phyloP scores from a whole-genome alignment of 2,888 invertebrate genomes.

The Luperina nickerlii region DNA sequence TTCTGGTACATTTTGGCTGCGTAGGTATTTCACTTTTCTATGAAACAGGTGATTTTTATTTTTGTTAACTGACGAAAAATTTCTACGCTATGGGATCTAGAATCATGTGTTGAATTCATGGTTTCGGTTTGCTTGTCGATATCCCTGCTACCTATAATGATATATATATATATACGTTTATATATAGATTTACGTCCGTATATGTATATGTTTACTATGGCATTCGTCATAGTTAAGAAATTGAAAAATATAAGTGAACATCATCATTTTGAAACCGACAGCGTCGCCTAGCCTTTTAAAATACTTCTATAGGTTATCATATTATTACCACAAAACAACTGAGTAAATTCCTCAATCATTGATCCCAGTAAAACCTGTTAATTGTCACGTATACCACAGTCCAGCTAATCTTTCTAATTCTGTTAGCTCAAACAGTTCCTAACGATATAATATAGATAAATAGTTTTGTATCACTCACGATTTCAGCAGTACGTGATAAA shows the following conservation, averaged over 20 bases:
- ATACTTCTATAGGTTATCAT: not conserved
- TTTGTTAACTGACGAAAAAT: too few species aligned
- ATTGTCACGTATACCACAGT: conserved; percentile 8
- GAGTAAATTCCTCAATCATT: too few species aligned
- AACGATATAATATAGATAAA: conserved; percentile 10
- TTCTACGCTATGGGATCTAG: not conserved
- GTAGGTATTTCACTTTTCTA: too few species aligned
- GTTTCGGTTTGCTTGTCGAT: too few species aligned
- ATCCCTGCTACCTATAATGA: too few species aligned
- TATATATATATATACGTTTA: too few species aligned
- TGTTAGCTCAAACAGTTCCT: conserved; percentile 8
- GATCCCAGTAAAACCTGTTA: not conserved
- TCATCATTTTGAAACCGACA: not conserved
- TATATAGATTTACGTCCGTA: too few species aligned
- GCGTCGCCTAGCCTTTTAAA: not conserved
- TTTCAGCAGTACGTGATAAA: conserved; percentile 31
- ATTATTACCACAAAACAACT: not conserved
- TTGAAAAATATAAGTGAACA: not conserved
- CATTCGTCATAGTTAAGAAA: not conserved
- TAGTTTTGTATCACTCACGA: conserved; percentile 21
- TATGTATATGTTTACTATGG: not conserved
- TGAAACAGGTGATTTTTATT: too few species aligned
- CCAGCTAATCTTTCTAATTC: conserved; percentile 15
- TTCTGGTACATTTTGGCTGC: too few species aligned
- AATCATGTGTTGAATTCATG: not conserved